These are phyloP conservation scores for Rhagoletis zephyria DNA, from an alignment of 1,140 invertebrate genomes.

Conservation along the genomic window DNA sequence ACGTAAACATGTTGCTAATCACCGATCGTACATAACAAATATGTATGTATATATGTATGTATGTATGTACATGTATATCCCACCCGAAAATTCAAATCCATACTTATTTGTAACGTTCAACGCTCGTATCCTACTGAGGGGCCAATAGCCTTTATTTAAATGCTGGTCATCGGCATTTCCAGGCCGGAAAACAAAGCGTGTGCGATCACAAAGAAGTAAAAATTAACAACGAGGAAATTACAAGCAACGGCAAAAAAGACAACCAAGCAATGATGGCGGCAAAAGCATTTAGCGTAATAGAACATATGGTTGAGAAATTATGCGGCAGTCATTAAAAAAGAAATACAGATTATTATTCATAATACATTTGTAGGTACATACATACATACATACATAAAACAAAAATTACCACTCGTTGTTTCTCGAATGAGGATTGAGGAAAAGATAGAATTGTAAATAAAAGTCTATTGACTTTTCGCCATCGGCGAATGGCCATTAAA, in stretches of 20 bases:
- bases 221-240: conserved; percentile 14
- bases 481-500: neutral
- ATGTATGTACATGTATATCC: neutral
- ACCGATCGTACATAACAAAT: too few relatives aligned
- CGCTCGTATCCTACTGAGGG: neutral
- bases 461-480: neutral
- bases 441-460: conserved; percentile 9
- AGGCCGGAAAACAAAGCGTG: neutral
- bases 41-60: too few relatives aligned
- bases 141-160: conserved; percentile 3
- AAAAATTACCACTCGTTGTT: neutral
- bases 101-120: conserved; percentile 3
- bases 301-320: neutral
- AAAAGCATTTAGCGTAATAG: neutral
- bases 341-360: neutral
- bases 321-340: neutral
- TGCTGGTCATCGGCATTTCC: conserved; percentile 29
- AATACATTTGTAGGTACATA: too few relatives aligned
- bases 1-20: too few relatives aligned
- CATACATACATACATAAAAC: too few relatives aligned
- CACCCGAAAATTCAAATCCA: neutral
- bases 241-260: neutral
- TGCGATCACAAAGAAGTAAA: neutral
- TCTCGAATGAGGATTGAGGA: neutral
- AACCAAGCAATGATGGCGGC: too few relatives aligned